These are phyloP conservation scores for Actias luna DNA, from an alignment of 2,888 invertebrate genomes.

Conservation along the genomic window DNA sequence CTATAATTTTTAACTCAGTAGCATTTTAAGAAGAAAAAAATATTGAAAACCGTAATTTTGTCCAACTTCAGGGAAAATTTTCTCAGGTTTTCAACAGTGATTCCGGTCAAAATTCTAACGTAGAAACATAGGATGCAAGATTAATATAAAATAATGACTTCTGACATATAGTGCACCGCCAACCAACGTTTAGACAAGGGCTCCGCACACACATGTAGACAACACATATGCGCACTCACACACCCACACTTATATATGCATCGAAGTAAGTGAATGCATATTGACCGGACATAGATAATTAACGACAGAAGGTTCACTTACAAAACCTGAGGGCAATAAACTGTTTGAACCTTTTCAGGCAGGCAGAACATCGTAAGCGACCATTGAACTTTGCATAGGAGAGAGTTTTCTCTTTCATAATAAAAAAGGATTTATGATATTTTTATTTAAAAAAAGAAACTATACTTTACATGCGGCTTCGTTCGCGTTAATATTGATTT, in stretches of 20 bases:
- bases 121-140: background rate
- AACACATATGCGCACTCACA: constrained; percentile 43
- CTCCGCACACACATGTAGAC: constrained; percentile 42
- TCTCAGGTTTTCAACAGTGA: too few species aligned
- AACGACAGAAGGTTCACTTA: background rate
- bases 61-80: too few species aligned
- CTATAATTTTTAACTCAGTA: too few species aligned
- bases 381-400: too few species aligned
- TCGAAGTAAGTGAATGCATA: constrained; percentile 55
- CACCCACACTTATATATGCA: constrained; percentile 28
- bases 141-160: constrained; percentile 23
- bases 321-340: background rate
- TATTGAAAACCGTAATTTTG: too few species aligned
- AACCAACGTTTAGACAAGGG: constrained; percentile 46
- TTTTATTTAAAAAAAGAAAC: too few species aligned
- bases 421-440: too few species aligned
- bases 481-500: too few species aligned
- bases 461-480: too few species aligned
- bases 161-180: constrained; percentile 36
- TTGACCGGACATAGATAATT: constrained; percentile 54
- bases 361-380: too few species aligned
- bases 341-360: background rate
- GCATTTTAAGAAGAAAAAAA: too few species aligned
- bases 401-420: too few species aligned
- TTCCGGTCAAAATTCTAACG: background rate